Base-by-base conservation (phyloP, 2,888 invertebrate genomes). In the Tetrapedia diversipes region DNA sequence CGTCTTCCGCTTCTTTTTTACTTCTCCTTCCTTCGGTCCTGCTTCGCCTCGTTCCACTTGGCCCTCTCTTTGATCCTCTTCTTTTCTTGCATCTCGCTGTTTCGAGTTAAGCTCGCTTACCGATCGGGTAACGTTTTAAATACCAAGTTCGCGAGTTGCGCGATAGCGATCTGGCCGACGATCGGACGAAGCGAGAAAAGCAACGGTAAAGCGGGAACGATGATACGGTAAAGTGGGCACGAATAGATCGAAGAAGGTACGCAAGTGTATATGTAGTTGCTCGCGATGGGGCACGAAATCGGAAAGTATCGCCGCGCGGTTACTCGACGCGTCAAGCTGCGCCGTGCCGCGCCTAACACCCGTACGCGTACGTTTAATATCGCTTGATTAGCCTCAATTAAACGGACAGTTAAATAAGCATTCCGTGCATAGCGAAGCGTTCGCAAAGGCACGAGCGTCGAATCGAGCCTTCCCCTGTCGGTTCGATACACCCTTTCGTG, bases 311-410 rank as follows among this genome's bases (percentile, higher is more conserved):
- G 24, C 16, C 19, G 53, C 14, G 32, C 32, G 32, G 32, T 32
- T 2, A 29, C 29, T 41, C n/a, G 41, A 41, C 22, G 29, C 24
- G 34, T 19, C 19, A 0, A n/a, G 53, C 34, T 10, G 29, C 47
- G 16, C 10, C 56, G 41, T 39, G 41, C 41, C 37, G 56, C 34
- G 65, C 85, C 82, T 75, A 78, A 76, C 83, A 80, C 83, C 86
- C 85, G 87, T 87, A 81, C 86, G 87, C 86, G 87, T 86, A 69
- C 84, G 39, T 63, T 86, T 89, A 90, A 90, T 90, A 89, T 89
- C 87, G 84, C 84, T 83, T 88, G 85, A 90, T 90, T 90, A 90
- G 88, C 88, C 85, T 88, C 90, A 89, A 90, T 90, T 90, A 90
- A 88, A 89, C 84, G 80, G 80, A 79, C 86, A 86, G 86, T 82